Base-by-base conservation (phyloP, 2,113 vertebrate genomes). In the Coryphaenoides rupestris region DNA sequence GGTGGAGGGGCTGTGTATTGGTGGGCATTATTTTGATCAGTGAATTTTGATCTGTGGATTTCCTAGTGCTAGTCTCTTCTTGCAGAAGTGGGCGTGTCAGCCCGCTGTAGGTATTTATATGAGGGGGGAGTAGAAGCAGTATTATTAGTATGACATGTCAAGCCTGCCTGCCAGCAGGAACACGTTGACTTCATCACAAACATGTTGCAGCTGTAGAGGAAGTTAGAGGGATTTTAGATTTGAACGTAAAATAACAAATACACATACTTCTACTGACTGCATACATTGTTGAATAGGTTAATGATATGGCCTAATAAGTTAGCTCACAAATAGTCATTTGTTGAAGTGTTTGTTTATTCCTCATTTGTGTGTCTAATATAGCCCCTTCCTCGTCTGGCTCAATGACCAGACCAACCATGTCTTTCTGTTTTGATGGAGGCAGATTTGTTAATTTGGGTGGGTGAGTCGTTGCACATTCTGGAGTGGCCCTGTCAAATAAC, bases 401-500 rank as follows among this genome's bases (percentile, higher is more conserved):
- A 13, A 53, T 22, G 22, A 67, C 69, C 69, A 60, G 61, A 40
- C 66, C 69, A 63, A 40, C 24, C 58, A 21, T 2, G 24, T 74
- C 67, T 66, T 1, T 53, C 58, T 68, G 63, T 56, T 65, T 68
- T 78, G 80, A 78, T 71, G 70, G 55, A 72, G 54, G 66, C 66
- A 58, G 70, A 68, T 74, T 74, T 80, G 78, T 83, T 81, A 80
- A 78, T 77, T 66, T 60, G 19, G 15, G 70, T 62, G 74, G 76
- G 74, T 77, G 79, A 71, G 60, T 57, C 63, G 55, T 66, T 70
- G 60, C 70, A 55, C 70, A 63, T 72, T 69, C 73, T 75, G 60
- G 56, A 76, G 65, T 59, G 69, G 82, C 73, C 69, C 75, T 77
- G 77, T 86, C 77, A 82, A 86, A 84, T 85, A 68, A 72, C 26